Conservation (phyloP, 2,888 invertebrate genomes). For the Cosmia pyralina region DNA sequence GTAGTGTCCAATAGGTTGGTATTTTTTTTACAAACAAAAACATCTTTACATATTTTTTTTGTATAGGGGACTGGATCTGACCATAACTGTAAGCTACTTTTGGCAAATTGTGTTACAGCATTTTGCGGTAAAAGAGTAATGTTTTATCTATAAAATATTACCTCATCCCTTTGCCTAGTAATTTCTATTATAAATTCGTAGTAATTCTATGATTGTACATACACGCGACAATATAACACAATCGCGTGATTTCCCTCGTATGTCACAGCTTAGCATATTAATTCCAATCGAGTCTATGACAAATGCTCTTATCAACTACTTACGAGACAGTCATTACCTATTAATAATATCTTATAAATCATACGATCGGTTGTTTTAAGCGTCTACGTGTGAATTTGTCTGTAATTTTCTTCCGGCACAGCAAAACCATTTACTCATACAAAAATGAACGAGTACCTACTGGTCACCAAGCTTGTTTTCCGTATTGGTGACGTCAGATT, state of each 20-base stretch:
- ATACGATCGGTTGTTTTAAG: background rate
- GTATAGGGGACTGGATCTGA: too few relatives aligned
- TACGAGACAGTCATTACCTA: conserved; percentile 7
- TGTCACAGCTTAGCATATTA: background rate
- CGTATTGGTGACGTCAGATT: too few relatives aligned
- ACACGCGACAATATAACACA: background rate
- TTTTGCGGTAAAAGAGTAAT: too few relatives aligned
- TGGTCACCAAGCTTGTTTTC: background rate
- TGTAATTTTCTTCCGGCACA: background rate
- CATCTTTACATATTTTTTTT: too few relatives aligned
- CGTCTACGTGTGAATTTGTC: background rate
- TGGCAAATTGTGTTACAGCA: too few relatives aligned
- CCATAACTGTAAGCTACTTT: too few relatives aligned
- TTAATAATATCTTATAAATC: conserved; percentile 13
- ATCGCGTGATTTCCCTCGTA: conserved; percentile 7
- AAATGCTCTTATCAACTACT: conserved; percentile 4
- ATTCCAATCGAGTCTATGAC: conserved; percentile 6
- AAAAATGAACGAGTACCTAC: background rate
- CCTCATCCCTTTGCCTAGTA: too few relatives aligned
- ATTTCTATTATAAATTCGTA: too few relatives aligned
- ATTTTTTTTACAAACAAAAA: too few relatives aligned
- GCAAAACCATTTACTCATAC: background rate
- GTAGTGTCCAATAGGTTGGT: too few relatives aligned
- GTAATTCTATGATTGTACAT: too few relatives aligned
- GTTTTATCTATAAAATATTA: too few relatives aligned